phyloP scores from a whole-genome alignment of 2,113 vertebrate species.

The Mungos mungo region DNA sequence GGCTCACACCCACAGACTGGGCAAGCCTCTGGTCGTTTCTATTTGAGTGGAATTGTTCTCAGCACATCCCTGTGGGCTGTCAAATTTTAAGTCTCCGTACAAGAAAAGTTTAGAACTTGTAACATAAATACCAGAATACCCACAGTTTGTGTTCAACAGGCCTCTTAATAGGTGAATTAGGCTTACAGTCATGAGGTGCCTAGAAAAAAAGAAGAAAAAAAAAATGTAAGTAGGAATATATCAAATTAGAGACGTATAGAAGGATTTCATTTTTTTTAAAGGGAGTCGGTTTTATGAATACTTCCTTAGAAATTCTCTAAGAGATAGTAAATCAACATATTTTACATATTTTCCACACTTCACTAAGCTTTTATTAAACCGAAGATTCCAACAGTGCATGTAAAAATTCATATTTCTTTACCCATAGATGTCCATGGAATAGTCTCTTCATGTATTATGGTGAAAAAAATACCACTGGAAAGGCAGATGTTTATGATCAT shows the following conservation, averaged over 20 bases:
- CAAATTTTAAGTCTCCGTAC: not conserved
- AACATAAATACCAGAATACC: not conserved
- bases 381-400: not conserved
- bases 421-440: not conserved
- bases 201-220: not conserved
- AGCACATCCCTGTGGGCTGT: not conserved
- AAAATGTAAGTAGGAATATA: not conserved
- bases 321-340: conserved; percentile 62
- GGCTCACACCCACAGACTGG: not conserved
- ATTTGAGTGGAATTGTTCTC: not conserved
- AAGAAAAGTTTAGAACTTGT: not conserved
- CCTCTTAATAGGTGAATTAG: not conserved
- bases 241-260: not conserved
- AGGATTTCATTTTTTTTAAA: conserved; percentile 62
- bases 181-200: not conserved
- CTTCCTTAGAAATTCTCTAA: conserved; percentile 52
- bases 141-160: not conserved
- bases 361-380: conserved; percentile 55
- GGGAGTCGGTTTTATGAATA: conserved; percentile 28
- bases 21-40: not conserved
- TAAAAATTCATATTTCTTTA: conserved; percentile 47
- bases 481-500: conserved; percentile 58
- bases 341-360: conserved; percentile 59
- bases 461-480: not conserved
- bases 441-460: not conserved